These are phyloP conservation scores for Sphenopsis melanotis DNA, from an alignment of 2,797 vertebrate genomes.

Conservation along the genomic window DNA sequence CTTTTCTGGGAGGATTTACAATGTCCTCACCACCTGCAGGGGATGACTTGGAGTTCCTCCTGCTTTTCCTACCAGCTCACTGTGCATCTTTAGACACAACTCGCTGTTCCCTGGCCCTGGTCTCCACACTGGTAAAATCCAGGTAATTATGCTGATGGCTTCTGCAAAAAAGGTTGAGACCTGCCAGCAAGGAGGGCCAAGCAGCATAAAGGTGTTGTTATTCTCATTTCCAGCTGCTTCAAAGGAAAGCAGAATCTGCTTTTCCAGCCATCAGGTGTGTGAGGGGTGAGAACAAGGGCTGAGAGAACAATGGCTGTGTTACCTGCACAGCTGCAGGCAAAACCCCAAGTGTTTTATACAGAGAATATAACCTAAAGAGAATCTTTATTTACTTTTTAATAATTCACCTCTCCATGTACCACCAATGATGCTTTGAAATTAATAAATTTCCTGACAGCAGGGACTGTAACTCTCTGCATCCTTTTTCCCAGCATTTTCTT, in stretches of 20 bases:
- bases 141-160: neutral
- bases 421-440: neutral
- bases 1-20: neutral
- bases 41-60: neutral
- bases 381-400: constrained; percentile 8
- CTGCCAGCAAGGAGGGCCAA: neutral
- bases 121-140: neutral
- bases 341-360: neutral
- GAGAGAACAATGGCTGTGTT: neutral
- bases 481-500: neutral
- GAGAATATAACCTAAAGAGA: neutral
- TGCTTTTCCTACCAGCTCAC: neutral
- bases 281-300: neutral
- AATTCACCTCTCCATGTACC: neutral
- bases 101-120: neutral
- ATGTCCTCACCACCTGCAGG: neutral
- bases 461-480: neutral
- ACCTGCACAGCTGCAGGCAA: neutral
- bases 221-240: neutral
- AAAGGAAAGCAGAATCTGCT: neutral
- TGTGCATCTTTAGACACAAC: neutral
- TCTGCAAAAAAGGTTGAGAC: neutral
- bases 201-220: neutral
- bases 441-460: constrained; percentile 31
- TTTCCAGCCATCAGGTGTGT: neutral